A percentile compares a stretch with the other conserved stretches of the same genome.
These are phyloP conservation scores for Heliothis virescens DNA, from an alignment of 1,140 invertebrate genomes.

Conservation along the genomic window DNA sequence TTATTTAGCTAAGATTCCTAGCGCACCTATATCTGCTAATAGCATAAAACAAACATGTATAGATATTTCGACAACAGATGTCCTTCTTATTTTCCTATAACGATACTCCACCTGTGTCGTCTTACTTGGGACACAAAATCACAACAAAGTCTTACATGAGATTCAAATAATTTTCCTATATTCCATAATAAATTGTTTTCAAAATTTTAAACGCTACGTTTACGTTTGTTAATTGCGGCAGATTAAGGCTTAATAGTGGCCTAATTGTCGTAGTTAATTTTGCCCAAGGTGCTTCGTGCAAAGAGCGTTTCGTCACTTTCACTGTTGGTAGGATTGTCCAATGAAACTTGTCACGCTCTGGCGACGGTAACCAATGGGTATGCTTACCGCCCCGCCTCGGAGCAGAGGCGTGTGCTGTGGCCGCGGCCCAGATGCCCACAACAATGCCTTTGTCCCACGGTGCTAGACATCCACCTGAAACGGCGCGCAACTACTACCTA, in stretches of 20 bases:
- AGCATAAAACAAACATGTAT: no score
- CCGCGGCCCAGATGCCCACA: slow-evolving; percentile 68
- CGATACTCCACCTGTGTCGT: no score
- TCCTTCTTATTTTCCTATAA: no score
- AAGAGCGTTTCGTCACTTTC: slow-evolving; percentile 75
- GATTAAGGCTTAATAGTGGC: slow-evolving; percentile 53
- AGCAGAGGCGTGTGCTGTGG: slow-evolving; percentile 74
- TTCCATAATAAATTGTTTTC: background rate
- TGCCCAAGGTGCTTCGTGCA: slow-evolving; percentile 73
- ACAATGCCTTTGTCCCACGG: slow-evolving; percentile 62
- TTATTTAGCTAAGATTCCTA: no score
- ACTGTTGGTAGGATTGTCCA: slow-evolving; percentile 80
- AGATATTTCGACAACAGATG: no score
- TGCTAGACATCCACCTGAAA: slow-evolving; percentile 40
- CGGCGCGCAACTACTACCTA: slow-evolving; percentile 4
- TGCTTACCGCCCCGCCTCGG: slow-evolving; percentile 76
- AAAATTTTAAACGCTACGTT: background rate
- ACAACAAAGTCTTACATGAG: no score
- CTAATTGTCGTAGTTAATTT: slow-evolving; percentile 70
- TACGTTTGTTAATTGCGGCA: background rate
- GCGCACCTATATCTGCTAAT: no score
- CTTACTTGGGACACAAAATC: no score
- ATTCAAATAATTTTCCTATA: background rate
- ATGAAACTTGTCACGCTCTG: slow-evolving; percentile 82
- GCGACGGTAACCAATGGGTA: slow-evolving; percentile 80